Evolutionary conservation across 2,888 invertebrate genomes (phyloP).

Genomic region (Melipona beecheii): DNA sequence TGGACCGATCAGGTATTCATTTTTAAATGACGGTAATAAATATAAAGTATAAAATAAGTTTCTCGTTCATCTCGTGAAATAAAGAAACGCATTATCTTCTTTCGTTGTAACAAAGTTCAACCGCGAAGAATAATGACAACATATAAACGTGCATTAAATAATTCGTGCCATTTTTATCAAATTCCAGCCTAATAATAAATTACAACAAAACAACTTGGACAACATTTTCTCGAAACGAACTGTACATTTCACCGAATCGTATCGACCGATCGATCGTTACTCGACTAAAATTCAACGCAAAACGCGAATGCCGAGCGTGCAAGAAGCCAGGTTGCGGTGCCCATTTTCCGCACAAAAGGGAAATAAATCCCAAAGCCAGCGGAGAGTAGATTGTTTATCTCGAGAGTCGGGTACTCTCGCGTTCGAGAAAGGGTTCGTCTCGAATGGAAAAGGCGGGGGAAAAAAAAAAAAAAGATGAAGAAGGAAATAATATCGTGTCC

Average conservation of each 20-base stretch:
- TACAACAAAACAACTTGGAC: not conserved
- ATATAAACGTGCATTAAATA: too few relatives aligned
- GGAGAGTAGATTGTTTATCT: conserved; percentile 63
- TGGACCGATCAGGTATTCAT: not conserved
- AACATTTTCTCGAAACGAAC: not conserved
- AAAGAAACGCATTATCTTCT: not conserved
- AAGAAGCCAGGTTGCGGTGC: conserved; percentile 13
- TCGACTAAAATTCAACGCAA: conserved; percentile 2
- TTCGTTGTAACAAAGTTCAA: too few relatives aligned
- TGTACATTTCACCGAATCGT: not conserved
- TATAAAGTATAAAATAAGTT: not conserved
- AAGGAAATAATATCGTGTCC: conserved; percentile 63
- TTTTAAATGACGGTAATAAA: not conserved
- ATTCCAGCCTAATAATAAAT: not conserved
- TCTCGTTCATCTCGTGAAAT: not conserved
- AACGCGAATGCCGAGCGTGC: conserved; percentile 27
- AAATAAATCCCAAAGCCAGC: conserved; percentile 41
- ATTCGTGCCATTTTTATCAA: not conserved
- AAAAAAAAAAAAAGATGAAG: conserved; percentile 21
- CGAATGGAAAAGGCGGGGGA: not conserved
- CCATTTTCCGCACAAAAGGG: conserved; percentile 26
- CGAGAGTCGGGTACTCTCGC: conserved; percentile 44
- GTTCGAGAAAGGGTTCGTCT: conserved; percentile 52
- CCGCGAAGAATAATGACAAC: too few relatives aligned
- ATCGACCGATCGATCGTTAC: conserved; percentile 10